Base-by-base conservation (phyloP, 1,140 invertebrate species). In the Cataglyphis hispanica region DNA sequence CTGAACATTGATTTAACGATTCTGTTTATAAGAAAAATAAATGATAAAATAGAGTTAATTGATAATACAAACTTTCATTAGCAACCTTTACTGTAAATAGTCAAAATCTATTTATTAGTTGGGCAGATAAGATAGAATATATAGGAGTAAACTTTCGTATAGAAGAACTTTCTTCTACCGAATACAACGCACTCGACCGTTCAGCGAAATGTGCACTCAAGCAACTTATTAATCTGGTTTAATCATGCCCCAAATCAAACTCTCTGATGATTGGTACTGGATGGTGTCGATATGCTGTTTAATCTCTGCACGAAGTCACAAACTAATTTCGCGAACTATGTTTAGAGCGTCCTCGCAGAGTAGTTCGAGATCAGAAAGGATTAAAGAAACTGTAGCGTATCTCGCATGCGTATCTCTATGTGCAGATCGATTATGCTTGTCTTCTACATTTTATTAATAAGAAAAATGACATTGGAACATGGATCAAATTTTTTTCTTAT, bases 231-330 rank as follows among this genome's bases (percentile, higher is more conserved):
- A 84, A 84, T 69, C 31, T 40, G 80, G 80, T 84, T 84, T 84
- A 84, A 84, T 84, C 56, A 69, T 46, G 56, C 53, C 56, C 43
- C 43, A 69, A 84, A 70, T 75, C 80, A 84, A 75, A 84, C 80
- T 84, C 80, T 75, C 80, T 84, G 80, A 84, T 84, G 80, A 84
- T 84, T 84, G 80, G 69, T 84, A 69, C 69, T 84, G 80, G 69
- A 75, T 84, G 80, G 75, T 56, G 80, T 75, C 43, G 80, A 56
- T 70, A 40, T 63, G 70, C 80, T 63, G 43, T 75, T 84, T 84
- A 84, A 84, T 84, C 80, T 56, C 37, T 56, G 25, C 56, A 61
- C 69, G 56, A 46, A 84, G 80, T 75, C 80, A 75, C 80, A 56
- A 84, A 75, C 80, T 84, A 84, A 84, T 84, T 84, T 84, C 25